These are phyloP conservation scores for Dipodomys spectabilis DNA, from an alignment of 2,113 vertebrate genomes.

Conservation along the genomic window DNA sequence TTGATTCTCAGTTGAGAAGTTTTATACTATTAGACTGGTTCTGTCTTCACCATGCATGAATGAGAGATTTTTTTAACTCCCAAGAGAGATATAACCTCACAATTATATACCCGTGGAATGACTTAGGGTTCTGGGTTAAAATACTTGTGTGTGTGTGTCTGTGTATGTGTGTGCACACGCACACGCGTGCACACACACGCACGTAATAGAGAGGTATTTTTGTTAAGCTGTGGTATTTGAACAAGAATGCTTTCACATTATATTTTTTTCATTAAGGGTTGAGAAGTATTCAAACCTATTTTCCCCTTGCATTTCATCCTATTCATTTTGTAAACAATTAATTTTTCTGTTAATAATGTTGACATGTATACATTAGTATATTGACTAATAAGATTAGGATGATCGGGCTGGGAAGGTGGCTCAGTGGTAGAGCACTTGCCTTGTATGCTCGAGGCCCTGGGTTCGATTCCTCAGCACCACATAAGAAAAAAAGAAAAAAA, in stretches of 20 bases:
- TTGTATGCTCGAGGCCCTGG: too few species aligned
- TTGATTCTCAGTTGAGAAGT: slow-evolving; percentile 55
- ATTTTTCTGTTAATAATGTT: slow-evolving; percentile 2
- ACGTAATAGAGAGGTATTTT: background rate
- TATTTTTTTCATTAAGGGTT: slow-evolving; percentile 18
- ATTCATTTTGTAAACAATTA: background rate
- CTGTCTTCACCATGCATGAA: slow-evolving; percentile 33
- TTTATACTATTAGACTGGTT: slow-evolving; percentile 33
- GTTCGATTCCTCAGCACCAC: too few species aligned
- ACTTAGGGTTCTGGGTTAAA: slow-evolving; percentile 48
- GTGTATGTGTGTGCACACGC: too few species aligned
- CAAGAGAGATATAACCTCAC: background rate
- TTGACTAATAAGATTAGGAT: slow-evolving; percentile 5
- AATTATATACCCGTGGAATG: slow-evolving; percentile 41
- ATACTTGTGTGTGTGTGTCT: background rate
- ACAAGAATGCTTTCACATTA: background rate
- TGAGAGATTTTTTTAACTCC: slow-evolving; percentile 54
- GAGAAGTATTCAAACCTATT: background rate
- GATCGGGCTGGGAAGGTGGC: too few species aligned
- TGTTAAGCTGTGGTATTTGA: slow-evolving; percentile 11
- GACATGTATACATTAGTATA: background rate
- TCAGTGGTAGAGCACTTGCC: too few species aligned
- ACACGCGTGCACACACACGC: too few species aligned
- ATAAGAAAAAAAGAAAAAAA: too few species aligned
- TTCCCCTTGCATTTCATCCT: background rate